Evolutionary conservation across 92 coral and sea anemone species (phyloP), one percentile per base, ranked within the genome.

Genomic region (Ricordea florida): DNA sequence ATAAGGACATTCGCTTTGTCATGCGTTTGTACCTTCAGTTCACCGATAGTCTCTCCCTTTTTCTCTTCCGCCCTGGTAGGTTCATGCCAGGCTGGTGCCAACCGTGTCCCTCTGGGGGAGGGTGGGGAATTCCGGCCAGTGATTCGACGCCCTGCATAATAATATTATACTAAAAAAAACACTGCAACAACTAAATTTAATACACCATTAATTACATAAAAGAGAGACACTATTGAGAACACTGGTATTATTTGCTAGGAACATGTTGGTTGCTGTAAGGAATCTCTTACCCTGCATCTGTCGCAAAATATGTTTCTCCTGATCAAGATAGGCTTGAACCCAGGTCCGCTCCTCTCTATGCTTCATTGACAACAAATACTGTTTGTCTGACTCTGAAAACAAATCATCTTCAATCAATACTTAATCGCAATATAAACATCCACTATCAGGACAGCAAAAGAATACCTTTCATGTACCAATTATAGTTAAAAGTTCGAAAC

Each of bases 301-400:
- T 6, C 97, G 82, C 14, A 93, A 49, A 22, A 93, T 85, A 43
- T 93, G 98, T 69, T 93, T 93, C 41, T 93, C 98, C 52, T 89
- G 89, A 31, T 93, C 98, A 34, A 93, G 78, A 45, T 91, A 92
- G 2, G 91, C 91, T 62, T 94, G 97, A 1, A 94, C 66, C 98
- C 98, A 94, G 78, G 85, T 82, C 44, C 98, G 79, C 37, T 92
- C 93, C 28, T 89, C 93, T 58, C 97, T 83, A 43, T 94, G 97
- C 53, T 94, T 94, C 88, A 91, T 78, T 10, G 91, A 92, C 76
- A 94, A 50, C 43, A 94, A 53, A 23, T 87, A 82, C 85, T 94
- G 98, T 44, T 79, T 94, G 37, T 94, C 98, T 3, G 97, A 88
- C 74, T 94, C 98, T 94, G 68, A 23, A 17, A n/a, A 36, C 7